Conservation (phyloP, 2,797 vertebrate species). For the Darevskia mixta region DNA sequence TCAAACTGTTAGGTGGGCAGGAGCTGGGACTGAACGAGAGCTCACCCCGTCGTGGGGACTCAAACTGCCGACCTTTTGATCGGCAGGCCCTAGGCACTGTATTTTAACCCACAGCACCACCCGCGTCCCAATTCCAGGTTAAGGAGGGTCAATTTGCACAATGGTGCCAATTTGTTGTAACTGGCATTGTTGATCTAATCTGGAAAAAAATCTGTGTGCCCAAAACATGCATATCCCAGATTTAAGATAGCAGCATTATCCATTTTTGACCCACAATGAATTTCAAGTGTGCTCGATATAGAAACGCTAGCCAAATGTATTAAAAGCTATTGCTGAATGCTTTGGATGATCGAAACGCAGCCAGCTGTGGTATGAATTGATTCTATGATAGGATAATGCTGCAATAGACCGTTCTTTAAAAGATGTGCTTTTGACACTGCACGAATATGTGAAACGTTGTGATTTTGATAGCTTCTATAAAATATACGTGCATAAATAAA, state of each 20-base stretch:
- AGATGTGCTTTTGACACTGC: neutral
- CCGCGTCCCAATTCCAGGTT: neutral
- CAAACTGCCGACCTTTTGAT: too few species aligned
- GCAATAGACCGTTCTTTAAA: neutral
- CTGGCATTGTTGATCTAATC: neutral
- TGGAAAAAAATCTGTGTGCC: neutral
- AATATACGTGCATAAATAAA: neutral
- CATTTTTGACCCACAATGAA: neutral
- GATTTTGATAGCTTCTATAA: neutral
- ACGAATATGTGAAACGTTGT: neutral
- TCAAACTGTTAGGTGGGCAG: too few species aligned
- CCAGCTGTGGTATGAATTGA: neutral
- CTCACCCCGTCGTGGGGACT: too few species aligned
- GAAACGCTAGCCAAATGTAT: neutral
- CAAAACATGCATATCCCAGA: neutral
- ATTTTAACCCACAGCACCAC: too few species aligned
- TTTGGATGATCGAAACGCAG: neutral
- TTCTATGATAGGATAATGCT: neutral
- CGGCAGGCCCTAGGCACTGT: too few species aligned
- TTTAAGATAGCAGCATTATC: neutral
- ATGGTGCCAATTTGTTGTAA: neutral
- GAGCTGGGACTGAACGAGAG: too few species aligned
- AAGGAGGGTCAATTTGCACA: neutral
- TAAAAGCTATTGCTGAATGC: neutral
- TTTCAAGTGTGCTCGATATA: neutral